These are phyloP conservation scores for Cylloceria caligata DNA, from an alignment of 2,888 invertebrate genomes.

Conservation along the genomic window DNA sequence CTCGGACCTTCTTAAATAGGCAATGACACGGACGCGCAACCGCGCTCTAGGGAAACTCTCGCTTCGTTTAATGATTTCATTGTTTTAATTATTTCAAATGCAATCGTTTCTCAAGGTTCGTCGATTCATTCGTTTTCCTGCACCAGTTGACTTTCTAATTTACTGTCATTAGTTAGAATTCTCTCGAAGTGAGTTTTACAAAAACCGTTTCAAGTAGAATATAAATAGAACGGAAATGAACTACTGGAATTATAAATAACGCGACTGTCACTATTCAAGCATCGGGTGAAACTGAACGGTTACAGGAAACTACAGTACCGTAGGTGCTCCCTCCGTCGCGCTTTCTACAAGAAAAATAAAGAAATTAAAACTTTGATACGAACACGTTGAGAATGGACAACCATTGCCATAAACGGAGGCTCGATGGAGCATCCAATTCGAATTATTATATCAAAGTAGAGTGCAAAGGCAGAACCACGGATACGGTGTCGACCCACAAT, in stretches of 20 bases:
- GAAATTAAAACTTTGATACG: not conserved
- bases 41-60: not conserved
- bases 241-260: too few species aligned
- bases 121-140: not conserved
- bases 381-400: not conserved
- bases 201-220: not conserved
- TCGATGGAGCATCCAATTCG: not conserved
- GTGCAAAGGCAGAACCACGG: not conserved
- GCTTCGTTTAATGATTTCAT: conserved; percentile 64
- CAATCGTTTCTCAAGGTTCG: not conserved
- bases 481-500: not conserved
- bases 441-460: not conserved
- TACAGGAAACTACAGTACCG: too few species aligned
- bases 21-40: conserved; percentile 60
- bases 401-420: not conserved
- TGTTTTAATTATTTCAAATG: conserved; percentile 54
- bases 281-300: too few species aligned
- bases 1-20: conserved; percentile 67
- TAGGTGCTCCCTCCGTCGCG: too few species aligned
- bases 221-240: too few species aligned
- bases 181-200: not conserved
- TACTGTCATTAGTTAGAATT: not conserved
- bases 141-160: not conserved
- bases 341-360: not conserved
- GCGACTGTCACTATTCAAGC: too few species aligned